Conservation (phyloP, 2,888 invertebrate genomes). For the Drosophila bunnanda region DNA sequence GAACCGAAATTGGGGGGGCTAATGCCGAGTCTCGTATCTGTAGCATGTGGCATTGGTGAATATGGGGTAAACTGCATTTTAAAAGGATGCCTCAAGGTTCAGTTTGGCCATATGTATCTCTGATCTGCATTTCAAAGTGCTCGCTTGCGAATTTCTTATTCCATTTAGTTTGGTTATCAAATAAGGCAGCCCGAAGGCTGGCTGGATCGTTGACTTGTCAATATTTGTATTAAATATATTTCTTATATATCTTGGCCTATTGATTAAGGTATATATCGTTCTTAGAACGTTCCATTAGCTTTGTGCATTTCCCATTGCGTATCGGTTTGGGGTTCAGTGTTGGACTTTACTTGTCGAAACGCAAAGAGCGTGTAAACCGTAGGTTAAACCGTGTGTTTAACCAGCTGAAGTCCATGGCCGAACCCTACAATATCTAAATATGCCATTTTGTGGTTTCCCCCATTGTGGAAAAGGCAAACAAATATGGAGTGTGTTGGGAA, state of each 20-base stretch:
- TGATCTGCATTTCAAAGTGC: slow-evolving; percentile 18
- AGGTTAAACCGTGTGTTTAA: slow-evolving; percentile 26
- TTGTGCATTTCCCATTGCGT: slow-evolving; percentile 17
- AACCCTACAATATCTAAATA: slow-evolving; percentile 18
- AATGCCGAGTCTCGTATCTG: not conserved
- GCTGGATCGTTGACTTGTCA: slow-evolving; percentile 5
- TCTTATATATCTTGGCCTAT: not conserved
- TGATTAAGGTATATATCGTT: not conserved
- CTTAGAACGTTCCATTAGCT: not conserved
- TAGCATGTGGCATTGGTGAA: slow-evolving; percentile 1
- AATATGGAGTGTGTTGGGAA: slow-evolving; percentile 26
- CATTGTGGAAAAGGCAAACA: slow-evolving; percentile 8
- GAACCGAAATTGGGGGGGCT: slow-evolving; percentile 1
- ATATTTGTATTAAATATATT: slow-evolving; percentile 1
- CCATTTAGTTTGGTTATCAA: slow-evolving; percentile 10
- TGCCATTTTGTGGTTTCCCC: slow-evolving; percentile 28
- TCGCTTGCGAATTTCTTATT: slow-evolving; percentile 4
- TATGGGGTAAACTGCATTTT: slow-evolving; percentile 13
- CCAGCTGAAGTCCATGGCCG: slow-evolving; percentile 22
- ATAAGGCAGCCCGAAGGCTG: not conserved
- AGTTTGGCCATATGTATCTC: not conserved
- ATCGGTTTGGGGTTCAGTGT: slow-evolving; percentile 17
- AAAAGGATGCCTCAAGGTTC: slow-evolving; percentile 23
- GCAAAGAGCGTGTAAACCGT: slow-evolving; percentile 19
- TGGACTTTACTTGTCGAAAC: slow-evolving; percentile 25